Conservation (phyloP, 2,113 vertebrate species). For the Merops nubicus region DNA sequence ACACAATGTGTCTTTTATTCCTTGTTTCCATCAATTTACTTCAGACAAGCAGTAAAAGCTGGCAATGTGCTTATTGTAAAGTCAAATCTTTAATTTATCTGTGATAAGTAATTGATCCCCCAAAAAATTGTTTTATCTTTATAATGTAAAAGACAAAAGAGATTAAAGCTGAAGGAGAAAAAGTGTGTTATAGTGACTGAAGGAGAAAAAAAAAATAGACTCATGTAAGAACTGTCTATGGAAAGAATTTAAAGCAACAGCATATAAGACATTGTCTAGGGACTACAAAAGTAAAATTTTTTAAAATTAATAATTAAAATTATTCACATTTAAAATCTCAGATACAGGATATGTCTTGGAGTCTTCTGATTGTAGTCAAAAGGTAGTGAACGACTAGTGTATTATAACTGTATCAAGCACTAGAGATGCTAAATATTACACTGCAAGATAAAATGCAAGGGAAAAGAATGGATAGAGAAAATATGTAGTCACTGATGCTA, state of each 20-base stretch:
- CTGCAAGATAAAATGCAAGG: neutral
- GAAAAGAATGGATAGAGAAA: neutral
- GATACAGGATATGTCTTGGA: neutral
- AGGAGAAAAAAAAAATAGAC: neutral
- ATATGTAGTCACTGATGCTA: neutral
- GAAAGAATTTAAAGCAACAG: neutral
- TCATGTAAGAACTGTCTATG: fast-evolving
- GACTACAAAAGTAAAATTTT: neutral
- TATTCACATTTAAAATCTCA: neutral
- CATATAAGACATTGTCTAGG: neutral
- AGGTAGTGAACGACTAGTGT: neutral
- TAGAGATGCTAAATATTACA: neutral
- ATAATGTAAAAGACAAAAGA: neutral
- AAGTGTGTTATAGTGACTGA: neutral
- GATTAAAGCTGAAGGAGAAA: neutral
- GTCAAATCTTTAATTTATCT: neutral
- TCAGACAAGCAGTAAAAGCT: slow-evolving; percentile 10
- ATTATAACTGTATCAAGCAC: neutral
- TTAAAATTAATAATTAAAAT: neutral
- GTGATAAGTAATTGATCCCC: neutral
- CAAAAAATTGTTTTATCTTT: neutral
- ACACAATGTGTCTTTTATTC: slow-evolving; percentile 21
- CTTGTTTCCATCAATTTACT: neutral
- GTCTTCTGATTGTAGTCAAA: neutral
- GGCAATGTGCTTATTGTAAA: neutral